Percentiles rank a stretch among this genome's conserved stretches.
Evolutionary conservation across 2,888 invertebrate species (phyloP).

Genomic region (Lypha dubia): DNA sequence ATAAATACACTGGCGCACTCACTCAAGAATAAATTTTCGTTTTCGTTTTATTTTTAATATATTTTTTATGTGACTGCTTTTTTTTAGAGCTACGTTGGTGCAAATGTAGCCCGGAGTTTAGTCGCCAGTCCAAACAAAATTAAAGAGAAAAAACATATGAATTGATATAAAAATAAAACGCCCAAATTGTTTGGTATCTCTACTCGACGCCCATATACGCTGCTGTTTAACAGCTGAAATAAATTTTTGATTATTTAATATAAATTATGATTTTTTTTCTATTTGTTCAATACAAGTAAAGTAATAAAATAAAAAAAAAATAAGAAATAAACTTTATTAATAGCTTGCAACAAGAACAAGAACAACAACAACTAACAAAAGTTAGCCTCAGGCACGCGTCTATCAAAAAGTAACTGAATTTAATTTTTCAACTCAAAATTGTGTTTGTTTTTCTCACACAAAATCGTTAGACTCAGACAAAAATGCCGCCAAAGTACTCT

Average conservation of each 20-base stretch:
- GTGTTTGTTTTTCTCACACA: constrained; percentile 46
- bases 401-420: constrained; percentile 13
- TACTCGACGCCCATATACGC: constrained; percentile 69
- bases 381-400: constrained; percentile 58
- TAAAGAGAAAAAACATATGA: not conserved
- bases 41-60: constrained; percentile 24
- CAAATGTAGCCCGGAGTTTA: constrained; percentile 46
- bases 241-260: constrained; percentile 61
- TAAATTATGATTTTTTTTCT: constrained; percentile 43
- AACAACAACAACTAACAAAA: not conserved
- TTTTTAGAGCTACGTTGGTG: constrained; percentile 17
- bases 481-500: constrained; percentile 60
- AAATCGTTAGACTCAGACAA: not conserved
- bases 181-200: constrained; percentile 67
- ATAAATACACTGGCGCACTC: constrained; percentile 53
- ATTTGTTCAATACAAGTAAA: too few relatives aligned
- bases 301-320: constrained; percentile 35
- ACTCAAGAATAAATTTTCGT: constrained; percentile 30
- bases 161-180: constrained; percentile 59
- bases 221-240: constrained; percentile 66
- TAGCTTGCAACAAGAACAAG: constrained; percentile 26
- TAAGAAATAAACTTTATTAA: constrained; percentile 35
- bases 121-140: constrained; percentile 59
- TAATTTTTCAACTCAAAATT: constrained; percentile 36
- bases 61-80: constrained; percentile 37